Evolutionary conservation across 2,797 vertebrate genomes (phyloP), one percentile per base, ranked within the genome.

Genomic region (Paedocypris micromegethes): DNA sequence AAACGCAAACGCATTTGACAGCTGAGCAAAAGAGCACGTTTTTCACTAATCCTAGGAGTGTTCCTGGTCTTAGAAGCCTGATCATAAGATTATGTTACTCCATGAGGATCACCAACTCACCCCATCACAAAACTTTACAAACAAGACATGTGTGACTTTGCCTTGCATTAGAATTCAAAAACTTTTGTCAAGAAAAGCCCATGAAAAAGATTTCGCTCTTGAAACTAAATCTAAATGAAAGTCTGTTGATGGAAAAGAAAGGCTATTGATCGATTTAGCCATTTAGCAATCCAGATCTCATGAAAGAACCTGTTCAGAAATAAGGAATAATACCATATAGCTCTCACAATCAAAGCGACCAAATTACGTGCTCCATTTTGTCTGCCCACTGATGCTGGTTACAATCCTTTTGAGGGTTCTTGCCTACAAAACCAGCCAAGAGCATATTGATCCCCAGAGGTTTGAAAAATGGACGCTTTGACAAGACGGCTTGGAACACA

Each of bases 221-320:
- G 46, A 57, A 6, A 50, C 40, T 44, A 51, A 58, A 56, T 51
- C 53, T 51, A 70, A 63, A 70, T 64, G 40, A 62, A 62, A 62
- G 59, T 49, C 40, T 57, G 9, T 60, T 63, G 68, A 57, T 70
- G 63, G 68, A 56, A 52, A 56, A 3, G 6, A 9, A 23, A 41
- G 46, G 5, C 40, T 57, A 70, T 70, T 58, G 68, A 70, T 63
- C 53, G 49, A 45, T 62, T 63, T 56, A 54, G 59, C 53, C 46
- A 62, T 50, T 70, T 63, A 70, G 43, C 58, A 56, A 39, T 47
- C 67, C 40, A 49, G 60, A 57, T 63, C 60, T 57, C 53, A 51
- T 70, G 46, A 63, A 46, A 55, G 68, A 70, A 70, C 47, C 68
- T 64, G 64, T 64, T 63, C 59, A 64, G 53, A 50, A 46, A 23